phyloP scores from a whole-genome alignment of 2,797 vertebrate genomes.

The Aphelocoma californica region DNA sequence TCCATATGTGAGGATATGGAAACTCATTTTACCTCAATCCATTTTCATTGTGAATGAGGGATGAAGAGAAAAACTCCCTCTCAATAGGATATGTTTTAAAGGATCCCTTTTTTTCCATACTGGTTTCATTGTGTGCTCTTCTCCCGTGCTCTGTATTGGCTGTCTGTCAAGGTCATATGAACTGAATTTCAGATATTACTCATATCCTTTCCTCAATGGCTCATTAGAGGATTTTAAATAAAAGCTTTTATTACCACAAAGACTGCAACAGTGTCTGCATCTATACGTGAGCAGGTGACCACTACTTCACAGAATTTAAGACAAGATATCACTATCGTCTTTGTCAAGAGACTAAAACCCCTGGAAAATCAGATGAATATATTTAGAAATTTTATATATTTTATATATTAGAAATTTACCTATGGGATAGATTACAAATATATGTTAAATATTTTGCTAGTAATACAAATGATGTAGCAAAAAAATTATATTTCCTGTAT shows the following conservation, averaged over 20 bases:
- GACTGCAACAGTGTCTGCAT: conserved; percentile 5
- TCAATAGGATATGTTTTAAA: background rate
- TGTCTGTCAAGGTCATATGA: conserved; percentile 42
- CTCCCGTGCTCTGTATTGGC: background rate
- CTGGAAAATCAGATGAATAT: conserved; percentile 2
- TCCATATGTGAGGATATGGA: background rate
- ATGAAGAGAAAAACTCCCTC: background rate
- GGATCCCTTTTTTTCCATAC: background rate
- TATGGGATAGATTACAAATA: background rate
- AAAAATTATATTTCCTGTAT: conserved; percentile 7
- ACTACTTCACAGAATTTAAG: background rate
- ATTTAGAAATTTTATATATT: background rate
- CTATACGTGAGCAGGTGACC: conserved; percentile 21
- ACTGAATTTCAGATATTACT: conserved; percentile 52
- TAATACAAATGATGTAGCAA: background rate
- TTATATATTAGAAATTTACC: background rate
- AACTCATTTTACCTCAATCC: background rate
- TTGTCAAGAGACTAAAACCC: background rate
- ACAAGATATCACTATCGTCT: background rate
- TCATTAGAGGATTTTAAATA: conserved; percentile 60
- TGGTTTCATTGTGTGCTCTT: background rate
- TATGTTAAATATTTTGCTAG: background rate
- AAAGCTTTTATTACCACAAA: conserved; percentile 28
- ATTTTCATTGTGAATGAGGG: background rate
- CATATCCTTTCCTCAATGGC: conserved; percentile 45